phyloP scores from a whole-genome alignment of 2,888 invertebrate species.

The Sphecodes monilicornis region DNA sequence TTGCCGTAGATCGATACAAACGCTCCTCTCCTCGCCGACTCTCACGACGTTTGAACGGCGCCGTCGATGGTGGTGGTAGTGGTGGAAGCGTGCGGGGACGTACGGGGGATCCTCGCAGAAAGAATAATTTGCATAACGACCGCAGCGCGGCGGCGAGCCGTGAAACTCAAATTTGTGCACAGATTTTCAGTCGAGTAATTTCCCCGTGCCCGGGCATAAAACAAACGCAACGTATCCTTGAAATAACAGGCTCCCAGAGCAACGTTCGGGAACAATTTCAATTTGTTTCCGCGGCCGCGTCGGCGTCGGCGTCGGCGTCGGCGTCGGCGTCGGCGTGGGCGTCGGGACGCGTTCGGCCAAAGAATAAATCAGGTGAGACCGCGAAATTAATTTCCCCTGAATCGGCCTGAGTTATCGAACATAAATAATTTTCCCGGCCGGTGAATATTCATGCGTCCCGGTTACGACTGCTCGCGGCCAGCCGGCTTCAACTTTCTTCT shows the following conservation, averaged over 20 bases:
- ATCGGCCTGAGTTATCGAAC: slow-evolving; percentile 1
- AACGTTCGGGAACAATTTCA: not conserved
- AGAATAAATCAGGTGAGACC: not conserved
- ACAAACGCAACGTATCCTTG: not conserved
- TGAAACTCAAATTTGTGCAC: slow-evolving; percentile 11
- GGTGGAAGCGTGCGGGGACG: not conserved
- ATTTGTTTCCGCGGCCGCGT: not conserved
- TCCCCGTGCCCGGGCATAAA: not conserved
- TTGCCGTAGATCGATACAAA: slow-evolving; percentile 48
- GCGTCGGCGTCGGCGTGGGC: not conserved
- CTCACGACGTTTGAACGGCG: slow-evolving; percentile 31
- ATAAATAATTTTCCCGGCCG: not conserved
- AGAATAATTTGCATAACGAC: slow-evolving; percentile 48
- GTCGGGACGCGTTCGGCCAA: not conserved
- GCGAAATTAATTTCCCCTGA: slow-evolving; percentile 3
- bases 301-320: not conserved
- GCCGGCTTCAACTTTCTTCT: not conserved
- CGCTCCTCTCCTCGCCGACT: slow-evolving; percentile 26
- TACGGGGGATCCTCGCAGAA: not conserved
- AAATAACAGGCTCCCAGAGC: not conserved
- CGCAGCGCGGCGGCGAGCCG: slow-evolving; percentile 2
- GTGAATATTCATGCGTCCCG: not conserved
- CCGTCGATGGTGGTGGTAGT: not conserved
- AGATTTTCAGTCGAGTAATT: not conserved
- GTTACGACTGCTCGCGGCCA: not conserved